A percentile compares a stretch with the other conserved stretches of the same genome.
Evolutionary conservation across 2,888 invertebrate genomes (phyloP).

Genomic region (Tenthredo mesomela): DNA sequence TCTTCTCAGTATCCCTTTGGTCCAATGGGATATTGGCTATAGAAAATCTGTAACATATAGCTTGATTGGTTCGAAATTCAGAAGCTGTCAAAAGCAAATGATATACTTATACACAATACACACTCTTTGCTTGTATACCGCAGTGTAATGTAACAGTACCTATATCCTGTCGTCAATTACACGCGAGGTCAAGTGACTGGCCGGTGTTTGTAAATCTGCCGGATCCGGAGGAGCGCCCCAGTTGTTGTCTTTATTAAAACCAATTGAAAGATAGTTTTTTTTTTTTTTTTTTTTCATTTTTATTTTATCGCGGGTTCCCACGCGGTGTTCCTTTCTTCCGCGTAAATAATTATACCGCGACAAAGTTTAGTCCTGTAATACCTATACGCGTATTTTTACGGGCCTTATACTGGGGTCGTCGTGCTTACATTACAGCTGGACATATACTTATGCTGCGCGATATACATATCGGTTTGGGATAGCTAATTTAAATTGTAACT

Average conservation of each 20-base stretch:
- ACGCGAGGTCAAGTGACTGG: conserved; percentile 1
- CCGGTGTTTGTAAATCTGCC: neutral
- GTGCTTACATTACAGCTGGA: neutral
- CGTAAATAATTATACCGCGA: neutral
- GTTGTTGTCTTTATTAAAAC: neutral
- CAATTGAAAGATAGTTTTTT: neutral
- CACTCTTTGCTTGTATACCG: neutral
- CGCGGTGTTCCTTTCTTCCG: neutral
- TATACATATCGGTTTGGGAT: neutral
- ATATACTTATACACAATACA: neutral
- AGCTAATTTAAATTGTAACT: neutral
- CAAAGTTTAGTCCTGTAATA: neutral
- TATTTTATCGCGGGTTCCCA: neutral
- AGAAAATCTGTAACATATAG: neutral
- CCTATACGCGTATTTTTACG: neutral
- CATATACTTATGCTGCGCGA: neutral
- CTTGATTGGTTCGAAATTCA: neutral
- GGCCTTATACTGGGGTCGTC: neutral
- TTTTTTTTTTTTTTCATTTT: neutral
- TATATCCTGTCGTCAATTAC: conserved; percentile 16
- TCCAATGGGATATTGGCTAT: too few species aligned
- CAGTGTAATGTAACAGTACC: conserved; percentile 2
- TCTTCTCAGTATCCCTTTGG: too few species aligned
- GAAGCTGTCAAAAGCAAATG: neutral
- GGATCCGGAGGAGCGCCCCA: conserved; percentile 18